Percentiles rank a stretch among this genome's conserved stretches.
Conservation (phyloP, 35 echinoderm and acorn worm species). For the Anneissia japonica region DNA sequence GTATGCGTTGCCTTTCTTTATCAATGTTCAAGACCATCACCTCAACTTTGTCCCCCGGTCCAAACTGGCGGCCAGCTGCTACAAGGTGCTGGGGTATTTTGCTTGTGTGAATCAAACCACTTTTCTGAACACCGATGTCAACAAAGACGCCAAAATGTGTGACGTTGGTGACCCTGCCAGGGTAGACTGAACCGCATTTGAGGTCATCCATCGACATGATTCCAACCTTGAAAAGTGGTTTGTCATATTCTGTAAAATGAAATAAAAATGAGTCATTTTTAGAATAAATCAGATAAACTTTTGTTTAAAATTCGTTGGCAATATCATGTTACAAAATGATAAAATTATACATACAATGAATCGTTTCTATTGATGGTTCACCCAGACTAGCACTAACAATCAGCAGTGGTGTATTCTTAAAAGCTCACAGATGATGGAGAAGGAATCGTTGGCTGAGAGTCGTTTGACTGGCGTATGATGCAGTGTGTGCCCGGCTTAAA, state of each 20-base stretch:
- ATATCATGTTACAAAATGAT: neutral
- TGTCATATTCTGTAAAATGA: constrained; percentile 54
- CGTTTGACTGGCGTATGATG: no score
- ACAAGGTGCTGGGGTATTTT: constrained; percentile 35
- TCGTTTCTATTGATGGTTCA: no score
- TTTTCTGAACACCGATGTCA: constrained; percentile 60
- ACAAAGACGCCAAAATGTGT: constrained; percentile 88
- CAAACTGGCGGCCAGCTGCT: constrained; percentile 26
- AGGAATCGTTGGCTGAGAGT: no score
- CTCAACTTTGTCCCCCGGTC: constrained; percentile 66
- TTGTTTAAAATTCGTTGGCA: neutral
- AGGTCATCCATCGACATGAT: constrained; percentile 66
- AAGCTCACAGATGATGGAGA: no score
- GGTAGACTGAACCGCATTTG: constrained; percentile 26
- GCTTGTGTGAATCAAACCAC: constrained; percentile 70
- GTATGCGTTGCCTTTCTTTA: neutral
- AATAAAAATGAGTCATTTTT: constrained; percentile 7
- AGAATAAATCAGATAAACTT: neutral
- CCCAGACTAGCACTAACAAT: no score
- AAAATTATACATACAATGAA: no score
- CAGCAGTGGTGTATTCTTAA: no score
- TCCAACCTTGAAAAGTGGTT: constrained; percentile 77
- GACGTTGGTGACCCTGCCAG: constrained; percentile 67
- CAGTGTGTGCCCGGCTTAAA: no score
- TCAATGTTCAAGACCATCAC: constrained; percentile 33